A percentile compares a stretch with the other conserved stretches of the same genome.
Evolutionary conservation across 2,888 invertebrate species (phyloP).

Genomic region (Drosophila greeni): DNA sequence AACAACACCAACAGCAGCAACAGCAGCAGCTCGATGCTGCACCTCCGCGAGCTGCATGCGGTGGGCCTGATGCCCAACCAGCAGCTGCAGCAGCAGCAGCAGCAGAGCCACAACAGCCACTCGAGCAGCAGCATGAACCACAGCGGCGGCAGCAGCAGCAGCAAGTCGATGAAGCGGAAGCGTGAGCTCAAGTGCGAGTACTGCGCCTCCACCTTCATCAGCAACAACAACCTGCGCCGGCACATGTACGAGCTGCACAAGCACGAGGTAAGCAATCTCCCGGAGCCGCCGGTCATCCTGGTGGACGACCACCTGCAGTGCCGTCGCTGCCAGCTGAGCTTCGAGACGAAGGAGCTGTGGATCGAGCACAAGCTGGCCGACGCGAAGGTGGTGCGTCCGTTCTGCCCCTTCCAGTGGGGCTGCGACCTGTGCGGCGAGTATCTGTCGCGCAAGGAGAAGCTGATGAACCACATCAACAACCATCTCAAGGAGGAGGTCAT

Average conservation of each 20-base stretch:
- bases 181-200: constrained; percentile 78
- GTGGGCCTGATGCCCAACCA: constrained; percentile 76
- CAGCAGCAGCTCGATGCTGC: constrained; percentile 64
- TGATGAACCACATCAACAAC: constrained; percentile 78
- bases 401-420: constrained; percentile 79
- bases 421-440: constrained; percentile 79
- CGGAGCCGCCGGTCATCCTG: constrained; percentile 74
- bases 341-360: constrained; percentile 77
- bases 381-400: constrained; percentile 76
- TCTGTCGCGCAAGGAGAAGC: constrained; percentile 78
- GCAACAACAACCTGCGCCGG: constrained; percentile 78
- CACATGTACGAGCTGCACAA: constrained; percentile 79
- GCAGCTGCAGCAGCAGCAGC: constrained; percentile 53
- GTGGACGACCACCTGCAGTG: constrained; percentile 76
- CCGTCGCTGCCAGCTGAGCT: constrained; percentile 74
- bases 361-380: constrained; percentile 78
- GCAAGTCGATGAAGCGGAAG: constrained; percentile 74
- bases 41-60: constrained; percentile 76
- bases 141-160: constrained; percentile 45
- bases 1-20: constrained; percentile 55
- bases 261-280: constrained; percentile 75
- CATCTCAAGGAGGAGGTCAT: constrained; percentile 77
- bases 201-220: constrained; percentile 78
- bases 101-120: constrained; percentile 44
- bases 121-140: constrained; percentile 32